Evolutionary conservation across 2,113 vertebrate genomes (phyloP).

Genomic region (Pteropus alecto): DNA sequence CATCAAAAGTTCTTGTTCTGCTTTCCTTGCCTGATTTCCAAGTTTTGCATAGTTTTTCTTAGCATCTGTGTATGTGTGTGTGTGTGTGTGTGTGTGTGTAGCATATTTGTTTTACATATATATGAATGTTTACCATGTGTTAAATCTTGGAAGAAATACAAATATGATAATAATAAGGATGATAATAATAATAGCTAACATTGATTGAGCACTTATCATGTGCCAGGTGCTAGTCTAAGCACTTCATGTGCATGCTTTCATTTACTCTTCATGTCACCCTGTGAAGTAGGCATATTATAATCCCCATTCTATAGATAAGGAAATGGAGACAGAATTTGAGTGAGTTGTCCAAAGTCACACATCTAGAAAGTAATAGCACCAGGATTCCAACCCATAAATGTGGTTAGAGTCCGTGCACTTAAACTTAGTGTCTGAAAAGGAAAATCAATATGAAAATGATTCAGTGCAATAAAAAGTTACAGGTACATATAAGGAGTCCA

Average conservation of each 20-base stretch:
- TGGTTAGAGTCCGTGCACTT: neutral
- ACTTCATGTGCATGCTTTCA: neutral
- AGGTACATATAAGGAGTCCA: neutral
- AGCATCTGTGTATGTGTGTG: neutral
- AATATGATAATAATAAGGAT: neutral
- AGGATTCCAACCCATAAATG: neutral
- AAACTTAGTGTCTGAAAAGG: neutral
- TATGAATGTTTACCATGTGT: neutral
- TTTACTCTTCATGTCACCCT: neutral
- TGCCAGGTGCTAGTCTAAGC: neutral
- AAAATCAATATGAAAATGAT: neutral
- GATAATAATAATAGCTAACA: neutral
- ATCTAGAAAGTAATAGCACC: neutral
- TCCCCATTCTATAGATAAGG: neutral
- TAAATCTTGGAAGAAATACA: neutral
- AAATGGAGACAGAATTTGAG: neutral
- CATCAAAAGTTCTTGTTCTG: neutral
- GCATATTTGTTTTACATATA: neutral
- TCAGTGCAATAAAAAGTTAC: neutral
- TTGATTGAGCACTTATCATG: neutral
- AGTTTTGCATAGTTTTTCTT: neutral
- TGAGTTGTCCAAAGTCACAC: neutral
- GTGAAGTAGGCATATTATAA: neutral
- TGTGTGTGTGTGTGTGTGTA: too few relatives aligned
- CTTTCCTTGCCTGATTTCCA: neutral